Evolutionary conservation across 2,113 vertebrate genomes (phyloP), one percentile per base, ranked within the genome.

Genomic region (Nesoenas mayeri): DNA sequence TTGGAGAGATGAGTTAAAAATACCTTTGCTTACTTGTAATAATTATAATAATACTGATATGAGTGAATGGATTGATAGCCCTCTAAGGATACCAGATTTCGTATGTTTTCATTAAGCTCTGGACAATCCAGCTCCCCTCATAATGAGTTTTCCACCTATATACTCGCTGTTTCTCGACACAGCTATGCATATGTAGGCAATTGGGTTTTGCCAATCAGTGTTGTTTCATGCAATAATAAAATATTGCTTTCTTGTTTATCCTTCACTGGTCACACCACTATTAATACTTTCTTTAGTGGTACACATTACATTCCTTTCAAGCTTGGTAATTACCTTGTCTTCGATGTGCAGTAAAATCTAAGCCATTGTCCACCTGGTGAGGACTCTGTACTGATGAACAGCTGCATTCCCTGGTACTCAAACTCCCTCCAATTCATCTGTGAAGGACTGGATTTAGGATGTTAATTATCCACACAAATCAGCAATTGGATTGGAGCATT

Each of bases 391-490:
- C 50, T 56, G 65, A 24, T 70, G 65, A 73, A 58, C 29, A 65
- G 70, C 79, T 69, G 66, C 40, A 22, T 88, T 78, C 60, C 69
- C 65, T 64, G 56, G 20, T 77, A 14, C 66, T 81, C 79, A 18
- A 65, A 61, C 38, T 51, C 17, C 1, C 50, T 85, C 25, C 71
- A 78, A 2, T 85, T 88, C 28, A 36, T 79, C 87, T 91, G 70
- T 60, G 90, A 69, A 88, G 66, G 85, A 57, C 7, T 85, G 66
- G 56, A 82, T 74, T 91, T 85, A 25, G 70, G 34, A 31, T 91
- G 34, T 88, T 88, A 93, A 88, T 94, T 91, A 85, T 56, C 65
- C 65, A 83, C 79, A 51, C 74, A 85, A 88, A 85, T 88, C 74
- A 70, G 79, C 71, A 74, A 19, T 50, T 51, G 56, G 51, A 57